phyloP scores from a whole-genome alignment of 1,140 invertebrate genomes.

The Drosophila nannoptera region DNA sequence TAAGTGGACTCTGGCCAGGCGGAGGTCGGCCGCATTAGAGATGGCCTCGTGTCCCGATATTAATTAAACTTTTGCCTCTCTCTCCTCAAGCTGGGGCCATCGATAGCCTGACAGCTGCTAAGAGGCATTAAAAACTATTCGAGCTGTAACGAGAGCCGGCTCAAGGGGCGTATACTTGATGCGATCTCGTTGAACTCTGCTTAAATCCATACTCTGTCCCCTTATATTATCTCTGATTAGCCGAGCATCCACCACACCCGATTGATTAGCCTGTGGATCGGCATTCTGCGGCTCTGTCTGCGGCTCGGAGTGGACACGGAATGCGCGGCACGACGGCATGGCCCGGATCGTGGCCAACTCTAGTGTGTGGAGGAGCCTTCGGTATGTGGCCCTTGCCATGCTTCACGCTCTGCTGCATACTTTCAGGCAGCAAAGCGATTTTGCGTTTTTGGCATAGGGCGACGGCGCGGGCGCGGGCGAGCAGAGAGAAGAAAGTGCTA shows the following conservation, averaged over 20 bases:
- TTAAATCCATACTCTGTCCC: no score
- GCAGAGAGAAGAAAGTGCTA: slow-evolving; percentile 17
- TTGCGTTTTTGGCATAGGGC: slow-evolving; percentile 63
- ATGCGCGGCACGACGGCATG: slow-evolving; percentile 20
- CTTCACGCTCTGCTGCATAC: slow-evolving; percentile 73
- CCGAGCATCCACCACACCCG: no score
- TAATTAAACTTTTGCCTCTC: slow-evolving; percentile 1
- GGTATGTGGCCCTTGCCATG: slow-evolving; percentile 61
- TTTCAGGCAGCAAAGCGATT: slow-evolving; percentile 75
- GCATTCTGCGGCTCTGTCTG: neutral
- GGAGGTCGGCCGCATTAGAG: slow-evolving; percentile 10
- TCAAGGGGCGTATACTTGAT: no score
- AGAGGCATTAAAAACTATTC: neutral
- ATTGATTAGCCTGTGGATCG: no score
- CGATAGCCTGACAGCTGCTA: neutral
- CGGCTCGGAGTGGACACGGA: neutral
- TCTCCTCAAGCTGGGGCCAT: neutral
- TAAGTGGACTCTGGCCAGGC: neutral
- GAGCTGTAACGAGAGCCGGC: no score
- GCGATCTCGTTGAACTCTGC: no score
- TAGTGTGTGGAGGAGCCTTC: slow-evolving; percentile 35
- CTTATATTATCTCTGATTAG: no score
- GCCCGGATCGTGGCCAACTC: slow-evolving; percentile 31
- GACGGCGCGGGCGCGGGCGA: slow-evolving; percentile 32
- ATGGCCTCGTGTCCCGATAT: slow-evolving; percentile 7